A percentile compares a stretch with the other conserved stretches of the same genome.
Evolutionary conservation across 1,140 invertebrate species (phyloP).

Genomic region (Brachionus manjavacas): DNA sequence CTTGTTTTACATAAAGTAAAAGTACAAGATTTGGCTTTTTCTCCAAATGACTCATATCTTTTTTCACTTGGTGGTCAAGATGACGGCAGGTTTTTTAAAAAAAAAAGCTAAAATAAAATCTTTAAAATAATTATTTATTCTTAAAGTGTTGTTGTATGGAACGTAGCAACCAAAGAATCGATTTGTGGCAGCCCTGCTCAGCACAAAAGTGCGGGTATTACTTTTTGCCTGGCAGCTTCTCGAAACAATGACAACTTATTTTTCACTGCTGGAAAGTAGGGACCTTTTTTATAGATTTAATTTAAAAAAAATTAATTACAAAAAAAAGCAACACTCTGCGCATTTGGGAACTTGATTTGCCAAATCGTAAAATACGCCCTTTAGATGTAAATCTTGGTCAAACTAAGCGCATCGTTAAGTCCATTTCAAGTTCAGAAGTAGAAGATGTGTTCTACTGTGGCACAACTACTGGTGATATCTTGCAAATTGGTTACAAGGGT

Average conservation of each 20-base stretch:
- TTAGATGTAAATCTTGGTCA: constrained; percentile 64
- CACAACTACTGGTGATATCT: constrained; percentile 71
- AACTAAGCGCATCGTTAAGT: constrained; percentile 56
- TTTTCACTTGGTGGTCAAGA: constrained; percentile 80
- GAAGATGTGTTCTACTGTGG: constrained; percentile 66
- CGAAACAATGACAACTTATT: constrained; percentile 54
- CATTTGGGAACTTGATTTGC: constrained; percentile 71
- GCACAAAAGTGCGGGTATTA: constrained; percentile 55
- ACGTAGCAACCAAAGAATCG: constrained; percentile 51
- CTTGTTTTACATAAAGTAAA: constrained; percentile 78
- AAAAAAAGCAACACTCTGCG: constrained; percentile 65
- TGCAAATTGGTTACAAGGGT: constrained; percentile 51
- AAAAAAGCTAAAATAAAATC: background rate
- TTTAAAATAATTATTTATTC: background rate
- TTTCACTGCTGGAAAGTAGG: constrained; percentile 59
- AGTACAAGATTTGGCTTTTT: constrained; percentile 75
- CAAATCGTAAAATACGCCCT: constrained; percentile 66
- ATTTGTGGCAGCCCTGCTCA: constrained; percentile 59
- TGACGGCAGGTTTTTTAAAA: constrained; percentile 62
- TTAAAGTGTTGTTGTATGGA: constrained; percentile 57
- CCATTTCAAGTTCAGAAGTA: constrained; percentile 47
- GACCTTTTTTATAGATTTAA: background rate
- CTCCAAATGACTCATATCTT: constrained; percentile 71
- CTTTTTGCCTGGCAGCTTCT: constrained; percentile 51
- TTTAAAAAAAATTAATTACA: background rate